phyloP scores from a whole-genome alignment of 2,113 vertebrate genomes.

The Pangasianodon hypophthalmus region DNA sequence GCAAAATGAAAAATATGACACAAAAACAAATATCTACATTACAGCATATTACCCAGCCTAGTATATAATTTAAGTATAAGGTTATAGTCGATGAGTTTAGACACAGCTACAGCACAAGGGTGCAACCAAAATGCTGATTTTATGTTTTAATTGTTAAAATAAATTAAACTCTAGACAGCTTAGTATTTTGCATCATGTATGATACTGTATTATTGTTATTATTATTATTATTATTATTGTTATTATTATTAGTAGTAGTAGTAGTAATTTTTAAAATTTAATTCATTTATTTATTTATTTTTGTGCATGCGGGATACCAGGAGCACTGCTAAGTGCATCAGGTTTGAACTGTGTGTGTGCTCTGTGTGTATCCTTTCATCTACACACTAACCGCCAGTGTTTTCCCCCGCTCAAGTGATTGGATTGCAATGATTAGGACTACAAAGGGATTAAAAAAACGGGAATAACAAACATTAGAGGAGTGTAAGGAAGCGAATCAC shows the following conservation, averaged over 20 bases:
- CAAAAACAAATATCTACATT: neutral
- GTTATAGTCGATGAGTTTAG: no score
- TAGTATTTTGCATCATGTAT: neutral
- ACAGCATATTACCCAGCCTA: neutral
- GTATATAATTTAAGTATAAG: no score
- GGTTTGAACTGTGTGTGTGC: neutral
- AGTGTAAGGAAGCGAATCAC: constrained; percentile 62
- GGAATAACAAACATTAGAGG: constrained; percentile 64
- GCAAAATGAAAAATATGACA: no score
- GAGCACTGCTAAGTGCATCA: constrained; percentile 31
- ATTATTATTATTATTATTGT: neutral
- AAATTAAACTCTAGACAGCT: neutral
- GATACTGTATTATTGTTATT: neutral
- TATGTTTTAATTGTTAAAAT: neutral
- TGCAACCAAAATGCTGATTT: no score
- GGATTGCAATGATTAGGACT: constrained; percentile 70
- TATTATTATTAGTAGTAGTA: neutral
- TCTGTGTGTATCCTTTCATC: constrained; percentile 5
- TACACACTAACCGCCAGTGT: constrained; percentile 54
- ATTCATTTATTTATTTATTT: neutral
- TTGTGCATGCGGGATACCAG: constrained; percentile 40
- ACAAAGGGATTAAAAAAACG: constrained; percentile 33
- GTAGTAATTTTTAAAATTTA: neutral
- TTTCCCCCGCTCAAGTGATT: constrained; percentile 69
- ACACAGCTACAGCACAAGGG: no score